These are phyloP conservation scores for Cydia amplana DNA, from an alignment of 1,140 invertebrate species.

Conservation along the genomic window DNA sequence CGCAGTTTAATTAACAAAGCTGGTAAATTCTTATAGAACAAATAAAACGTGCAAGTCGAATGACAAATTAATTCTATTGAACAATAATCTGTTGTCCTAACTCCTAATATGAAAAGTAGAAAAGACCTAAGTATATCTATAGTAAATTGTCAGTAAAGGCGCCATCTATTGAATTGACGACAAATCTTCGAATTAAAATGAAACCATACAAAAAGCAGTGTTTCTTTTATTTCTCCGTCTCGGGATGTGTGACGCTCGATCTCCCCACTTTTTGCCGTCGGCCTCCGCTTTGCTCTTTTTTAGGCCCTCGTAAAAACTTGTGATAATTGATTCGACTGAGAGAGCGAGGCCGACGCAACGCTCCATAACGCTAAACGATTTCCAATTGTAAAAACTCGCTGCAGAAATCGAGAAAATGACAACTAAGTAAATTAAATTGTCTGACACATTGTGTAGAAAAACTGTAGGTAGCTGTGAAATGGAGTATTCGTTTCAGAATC, in stretches of 20 bases:
- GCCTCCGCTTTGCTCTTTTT: neutral
- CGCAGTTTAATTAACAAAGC: too few species aligned
- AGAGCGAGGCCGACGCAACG: constrained; percentile 4
- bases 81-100: too few species aligned
- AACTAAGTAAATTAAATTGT: too few species aligned
- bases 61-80: too few species aligned
- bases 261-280: constrained; percentile 5
- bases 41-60: too few species aligned
- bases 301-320: neutral
- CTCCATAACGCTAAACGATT: constrained; percentile 8
- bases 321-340: constrained; percentile 10
- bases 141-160: neutral
- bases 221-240: neutral
- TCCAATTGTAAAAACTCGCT: constrained; percentile 7
- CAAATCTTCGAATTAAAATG: neutral
- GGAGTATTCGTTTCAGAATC: too few species aligned
- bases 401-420: too few species aligned
- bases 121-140: neutral
- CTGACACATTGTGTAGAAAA: too few species aligned
- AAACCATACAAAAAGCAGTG: neutral
- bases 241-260: neutral
- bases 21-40: too few species aligned
- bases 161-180: neutral
- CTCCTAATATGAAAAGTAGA: too few species aligned
- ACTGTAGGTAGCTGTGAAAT: too few species aligned